Evolutionary conservation across 2,888 invertebrate species (phyloP).

Genomic region (Odiellus spinosus): DNA sequence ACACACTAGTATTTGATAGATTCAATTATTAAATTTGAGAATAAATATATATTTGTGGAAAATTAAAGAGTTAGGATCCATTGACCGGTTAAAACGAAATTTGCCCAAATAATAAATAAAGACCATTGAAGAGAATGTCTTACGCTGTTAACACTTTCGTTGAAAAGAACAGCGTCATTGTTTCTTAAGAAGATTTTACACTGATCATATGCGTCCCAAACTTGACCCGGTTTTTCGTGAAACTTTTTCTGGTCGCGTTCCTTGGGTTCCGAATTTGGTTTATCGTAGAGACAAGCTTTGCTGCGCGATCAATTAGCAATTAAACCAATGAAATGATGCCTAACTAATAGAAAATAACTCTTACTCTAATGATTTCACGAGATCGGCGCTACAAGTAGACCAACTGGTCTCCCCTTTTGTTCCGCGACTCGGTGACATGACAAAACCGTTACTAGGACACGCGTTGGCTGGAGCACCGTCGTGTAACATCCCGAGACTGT

Average conservation of each 20-base stretch:
- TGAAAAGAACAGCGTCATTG: constrained; percentile 42
- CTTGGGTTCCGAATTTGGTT: constrained; percentile 6
- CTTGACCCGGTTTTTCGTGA: constrained; percentile 46
- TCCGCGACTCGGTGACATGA: constrained; percentile 66
- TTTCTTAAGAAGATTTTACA: constrained; percentile 55
- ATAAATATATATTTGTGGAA: too few relatives aligned
- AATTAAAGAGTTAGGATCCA: too few relatives aligned
- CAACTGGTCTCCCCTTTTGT: constrained; percentile 59
- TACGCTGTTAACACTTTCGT: constrained; percentile 17
- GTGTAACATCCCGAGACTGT: constrained; percentile 60
- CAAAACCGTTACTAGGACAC: constrained; percentile 58
- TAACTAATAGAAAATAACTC: not conserved
- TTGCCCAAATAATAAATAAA: not conserved
- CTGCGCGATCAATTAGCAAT: constrained; percentile 2
- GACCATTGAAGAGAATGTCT: not conserved
- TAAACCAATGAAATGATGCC: not conserved
- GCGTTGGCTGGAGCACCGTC: constrained; percentile 49
- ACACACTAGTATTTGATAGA: too few relatives aligned
- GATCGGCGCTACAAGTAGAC: constrained; percentile 55
- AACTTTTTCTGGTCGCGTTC: constrained; percentile 42
- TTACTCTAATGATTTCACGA: constrained; percentile 44
- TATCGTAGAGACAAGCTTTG: constrained; percentile 15
- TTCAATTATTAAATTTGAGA: too few relatives aligned
- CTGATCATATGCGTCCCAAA: constrained; percentile 56
- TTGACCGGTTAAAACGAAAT: not conserved